Percentiles rank a stretch among this genome's conserved stretches.
Conservation (phyloP, 2,888 invertebrate genomes). For the Euplagia quadripunctaria region DNA sequence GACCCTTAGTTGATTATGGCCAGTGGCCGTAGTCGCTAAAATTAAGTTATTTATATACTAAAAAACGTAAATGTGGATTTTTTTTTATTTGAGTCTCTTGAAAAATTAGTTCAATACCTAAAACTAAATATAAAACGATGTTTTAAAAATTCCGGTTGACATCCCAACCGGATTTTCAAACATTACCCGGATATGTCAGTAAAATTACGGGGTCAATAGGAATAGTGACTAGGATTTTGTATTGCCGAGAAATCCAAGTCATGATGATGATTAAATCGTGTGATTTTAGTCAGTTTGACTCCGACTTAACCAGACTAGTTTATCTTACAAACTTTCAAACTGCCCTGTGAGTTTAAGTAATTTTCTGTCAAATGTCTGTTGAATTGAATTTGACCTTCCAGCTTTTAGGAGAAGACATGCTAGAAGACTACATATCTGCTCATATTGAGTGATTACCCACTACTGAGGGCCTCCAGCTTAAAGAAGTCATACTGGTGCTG, state of each 20-base stretch:
- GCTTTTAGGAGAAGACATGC: not conserved
- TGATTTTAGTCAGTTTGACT: not conserved
- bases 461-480: not conserved
- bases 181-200: not conserved
- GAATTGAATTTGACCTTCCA: not conserved
- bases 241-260: not conserved
- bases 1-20: not conserved
- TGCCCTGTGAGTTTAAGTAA: not conserved
- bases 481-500: not conserved
- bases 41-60: not conserved
- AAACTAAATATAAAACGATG: too few relatives aligned
- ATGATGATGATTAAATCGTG: not conserved
- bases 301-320: not conserved
- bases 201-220: not conserved
- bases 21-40: not conserved
- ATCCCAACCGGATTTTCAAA: not conserved
- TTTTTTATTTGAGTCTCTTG: not conserved
- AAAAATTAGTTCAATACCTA: not conserved
- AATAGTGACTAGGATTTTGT: too few relatives aligned
- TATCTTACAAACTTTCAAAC: not conserved
- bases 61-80: not conserved
- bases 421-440: not conserved
- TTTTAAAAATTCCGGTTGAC: too few relatives aligned
- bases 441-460: not conserved
- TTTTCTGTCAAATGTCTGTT: too few relatives aligned